Conservation (phyloP, 2,113 vertebrate species). For the Orthochromis indermauri region DNA sequence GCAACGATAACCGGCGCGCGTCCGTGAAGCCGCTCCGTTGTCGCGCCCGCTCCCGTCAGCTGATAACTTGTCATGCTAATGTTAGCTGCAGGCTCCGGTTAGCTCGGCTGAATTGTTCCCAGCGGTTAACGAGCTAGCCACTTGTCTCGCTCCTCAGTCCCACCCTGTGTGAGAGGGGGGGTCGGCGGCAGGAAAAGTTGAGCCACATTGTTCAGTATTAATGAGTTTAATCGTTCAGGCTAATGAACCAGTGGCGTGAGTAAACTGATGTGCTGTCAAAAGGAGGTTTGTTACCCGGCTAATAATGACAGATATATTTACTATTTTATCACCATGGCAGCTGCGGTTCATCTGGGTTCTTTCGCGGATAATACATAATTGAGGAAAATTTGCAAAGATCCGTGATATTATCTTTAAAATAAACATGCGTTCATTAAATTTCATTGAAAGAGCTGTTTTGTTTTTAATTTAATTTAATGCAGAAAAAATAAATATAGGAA, state of each 20-base stretch:
- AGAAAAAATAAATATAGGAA: background rate
- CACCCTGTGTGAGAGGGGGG: slow-evolving; percentile 26
- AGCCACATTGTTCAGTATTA: background rate
- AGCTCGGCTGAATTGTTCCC: slow-evolving; percentile 28
- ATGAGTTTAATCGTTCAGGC: background rate
- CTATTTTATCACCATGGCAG: background rate
- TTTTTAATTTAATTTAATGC: background rate
- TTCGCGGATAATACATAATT: background rate
- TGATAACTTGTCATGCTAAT: slow-evolving; percentile 19
- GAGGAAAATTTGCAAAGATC: background rate
- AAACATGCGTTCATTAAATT: background rate
- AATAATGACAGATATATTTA: background rate
- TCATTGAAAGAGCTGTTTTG: background rate
- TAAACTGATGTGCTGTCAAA: background rate
- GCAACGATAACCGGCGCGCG: rapidly evolving
- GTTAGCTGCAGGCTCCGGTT: slow-evolving; percentile 14
- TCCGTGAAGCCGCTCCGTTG: rapidly evolving
- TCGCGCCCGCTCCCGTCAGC: background rate
- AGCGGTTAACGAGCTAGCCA: background rate
- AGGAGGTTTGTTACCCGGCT: background rate
- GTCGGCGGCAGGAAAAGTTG: background rate
- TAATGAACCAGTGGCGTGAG: background rate
- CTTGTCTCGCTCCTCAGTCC: slow-evolving; percentile 16
- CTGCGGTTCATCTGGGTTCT: background rate
- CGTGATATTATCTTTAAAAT: background rate